Percentiles rank a stretch among this genome's conserved stretches.
Conservation (phyloP, 2,888 invertebrate genomes). For the Drosophila acutilabella region DNA sequence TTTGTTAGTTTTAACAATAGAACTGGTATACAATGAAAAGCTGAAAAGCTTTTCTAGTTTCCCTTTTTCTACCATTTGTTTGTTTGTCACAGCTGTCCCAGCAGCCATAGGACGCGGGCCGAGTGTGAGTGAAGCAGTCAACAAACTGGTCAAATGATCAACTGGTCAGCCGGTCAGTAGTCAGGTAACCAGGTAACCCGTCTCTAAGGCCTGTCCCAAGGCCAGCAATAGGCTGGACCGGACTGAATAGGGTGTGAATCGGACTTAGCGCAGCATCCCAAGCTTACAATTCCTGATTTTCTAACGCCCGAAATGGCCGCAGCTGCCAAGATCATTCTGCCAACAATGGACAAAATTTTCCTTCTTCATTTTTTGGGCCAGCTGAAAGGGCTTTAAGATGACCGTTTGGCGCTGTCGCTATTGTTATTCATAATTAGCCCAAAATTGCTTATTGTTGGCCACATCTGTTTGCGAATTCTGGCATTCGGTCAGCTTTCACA, state of each 20-base stretch:
- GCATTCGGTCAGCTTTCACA: conserved; percentile 32
- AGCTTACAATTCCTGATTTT: conserved; percentile 20
- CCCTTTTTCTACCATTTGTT: neutral
- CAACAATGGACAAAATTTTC: conserved; percentile 49
- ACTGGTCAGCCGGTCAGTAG: conserved; percentile 43
- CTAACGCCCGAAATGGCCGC: conserved; percentile 13
- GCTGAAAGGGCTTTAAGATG: conserved; percentile 23
- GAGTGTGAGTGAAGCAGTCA: conserved; percentile 9
- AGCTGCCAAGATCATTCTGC: conserved; percentile 48
- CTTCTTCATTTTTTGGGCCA: conserved; percentile 29
- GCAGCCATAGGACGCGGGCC: conserved; percentile 29
- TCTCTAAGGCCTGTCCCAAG: conserved; percentile 22
- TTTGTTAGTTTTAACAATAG: conserved; percentile 49
- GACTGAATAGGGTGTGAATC: conserved; percentile 54
- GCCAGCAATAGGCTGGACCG: no score
- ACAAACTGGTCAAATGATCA: conserved; percentile 28
- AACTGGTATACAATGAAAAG: conserved; percentile 55
- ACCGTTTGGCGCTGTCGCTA: conserved; percentile 20
- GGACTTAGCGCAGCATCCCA: conserved; percentile 64
- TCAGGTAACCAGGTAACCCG: conserved; percentile 1
- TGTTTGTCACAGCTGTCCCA: conserved; percentile 38
- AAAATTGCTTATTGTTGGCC: conserved; percentile 25
- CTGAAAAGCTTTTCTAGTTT: conserved; percentile 70
- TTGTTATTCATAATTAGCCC: conserved; percentile 71
- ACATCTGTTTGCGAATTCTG: conserved; percentile 2